Base-by-base conservation (phyloP, 1,140 invertebrate species). In the Drosophila kanapiae region DNA sequence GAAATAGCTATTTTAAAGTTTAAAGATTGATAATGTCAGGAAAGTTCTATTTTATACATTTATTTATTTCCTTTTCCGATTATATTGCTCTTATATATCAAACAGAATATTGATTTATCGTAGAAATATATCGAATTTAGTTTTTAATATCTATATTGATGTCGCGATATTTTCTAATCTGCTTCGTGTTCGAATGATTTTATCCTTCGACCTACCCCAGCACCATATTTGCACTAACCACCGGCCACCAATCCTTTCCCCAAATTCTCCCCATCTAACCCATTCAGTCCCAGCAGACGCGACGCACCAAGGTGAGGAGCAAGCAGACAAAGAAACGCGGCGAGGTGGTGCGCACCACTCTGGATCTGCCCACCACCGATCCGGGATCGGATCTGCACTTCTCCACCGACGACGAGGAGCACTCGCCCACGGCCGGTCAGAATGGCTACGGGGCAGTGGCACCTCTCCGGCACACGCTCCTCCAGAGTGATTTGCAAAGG, bases 331-430 rank as follows among this genome's bases (percentile, higher is more conserved):
- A 90, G 71, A 79, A 92, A 49, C 74, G 93, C 38, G 57, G 75
- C 33, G 84, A 88, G 23, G 53, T 82, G 45, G 75, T 81, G 29
- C 88, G 94, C 71, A 91, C 93, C 31, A 91, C 93, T 0, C 91
- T 94, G 67, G 94, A 94, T 64, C 79, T 94, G 58, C 94, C 94
- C 31, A 94, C 93, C 7, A 94, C 94, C 1, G 94, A 94, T 88
- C 94, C 94, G 0, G 94, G 94, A 2, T 94, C 94, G n/a, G 94
- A 94, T 76, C 79, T 94, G 61, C 93, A 93, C 49, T 94, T 92
- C 35, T 94, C 94, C 16, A 94, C 93, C 8, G 94, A 92, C 7
- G 94, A 94, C 38, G 94, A 94, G 72, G 80, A 85, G 72, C 80
- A 92, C 40, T 62, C 80, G 14, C 64, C 87, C 9, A 47, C 82